These are phyloP conservation scores for Anseranas semipalmata DNA, from an alignment of 2,113 vertebrate species.

Conservation along the genomic window DNA sequence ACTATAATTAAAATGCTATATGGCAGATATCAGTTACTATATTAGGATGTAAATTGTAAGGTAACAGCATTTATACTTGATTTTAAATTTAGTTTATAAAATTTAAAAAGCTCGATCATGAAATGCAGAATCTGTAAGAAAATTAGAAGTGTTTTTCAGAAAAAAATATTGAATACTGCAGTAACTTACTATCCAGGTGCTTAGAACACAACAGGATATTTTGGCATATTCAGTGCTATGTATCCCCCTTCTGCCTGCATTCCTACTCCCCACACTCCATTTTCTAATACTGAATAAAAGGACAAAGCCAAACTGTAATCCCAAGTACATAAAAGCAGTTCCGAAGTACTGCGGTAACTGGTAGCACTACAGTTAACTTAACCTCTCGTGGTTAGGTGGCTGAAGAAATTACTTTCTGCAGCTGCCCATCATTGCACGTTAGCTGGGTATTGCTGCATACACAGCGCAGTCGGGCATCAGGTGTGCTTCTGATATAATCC, in stretches of 20 bases:
- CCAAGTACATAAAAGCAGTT: background rate
- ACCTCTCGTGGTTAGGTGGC: background rate
- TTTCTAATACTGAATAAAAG: background rate
- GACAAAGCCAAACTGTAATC: background rate
- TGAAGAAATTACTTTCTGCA: background rate
- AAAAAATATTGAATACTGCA: background rate
- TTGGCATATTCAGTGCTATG: background rate
- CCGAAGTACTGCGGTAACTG: background rate
- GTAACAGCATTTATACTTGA: background rate
- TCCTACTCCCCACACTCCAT: background rate
- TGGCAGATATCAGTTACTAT: background rate
- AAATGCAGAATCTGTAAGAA: background rate
- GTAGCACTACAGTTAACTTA: background rate
- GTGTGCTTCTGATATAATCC: background rate
- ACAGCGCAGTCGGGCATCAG: background rate
- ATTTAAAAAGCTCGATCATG: background rate
- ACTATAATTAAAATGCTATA: background rate
- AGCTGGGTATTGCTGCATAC: background rate
- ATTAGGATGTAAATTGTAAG: background rate
- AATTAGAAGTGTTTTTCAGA: background rate
- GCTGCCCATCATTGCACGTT: background rate
- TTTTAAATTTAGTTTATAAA: background rate
- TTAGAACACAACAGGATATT: background rate
- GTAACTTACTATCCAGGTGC: background rate
- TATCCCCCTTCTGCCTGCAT: background rate